These are phyloP conservation scores for Hypanus sabinus DNA, from an alignment of 2,113 vertebrate species.

Conservation along the genomic window DNA sequence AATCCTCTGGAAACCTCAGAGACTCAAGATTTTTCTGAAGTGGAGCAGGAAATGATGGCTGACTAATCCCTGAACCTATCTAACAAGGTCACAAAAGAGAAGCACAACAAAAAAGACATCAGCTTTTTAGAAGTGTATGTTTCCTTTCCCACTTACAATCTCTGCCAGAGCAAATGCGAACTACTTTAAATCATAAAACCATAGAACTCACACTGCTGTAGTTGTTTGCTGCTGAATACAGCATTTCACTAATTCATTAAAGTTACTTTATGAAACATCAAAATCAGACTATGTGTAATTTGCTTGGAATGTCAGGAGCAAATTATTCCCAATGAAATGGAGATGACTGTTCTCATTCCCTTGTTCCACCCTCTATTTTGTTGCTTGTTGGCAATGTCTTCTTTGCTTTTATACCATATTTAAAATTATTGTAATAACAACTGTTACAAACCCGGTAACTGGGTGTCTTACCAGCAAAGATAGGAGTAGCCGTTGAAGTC, in stretches of 20 bases:
- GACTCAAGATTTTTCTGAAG: not conserved
- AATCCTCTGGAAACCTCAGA: not conserved
- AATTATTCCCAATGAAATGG: no score
- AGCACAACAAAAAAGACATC: not conserved
- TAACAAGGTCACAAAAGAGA: not conserved
- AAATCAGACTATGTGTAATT: not conserved
- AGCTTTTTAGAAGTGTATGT: not conserved
- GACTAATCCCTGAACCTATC: not conserved
- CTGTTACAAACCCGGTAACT: no score
- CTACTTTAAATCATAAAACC: not conserved
- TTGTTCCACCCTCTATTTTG: no score
- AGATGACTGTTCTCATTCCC: no score
- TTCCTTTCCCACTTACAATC: no score
- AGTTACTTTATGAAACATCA: not conserved
- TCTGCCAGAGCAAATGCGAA: not conserved
- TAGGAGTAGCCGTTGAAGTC: no score
- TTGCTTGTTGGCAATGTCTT: no score
- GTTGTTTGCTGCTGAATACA: not conserved
- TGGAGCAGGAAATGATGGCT: not conserved
- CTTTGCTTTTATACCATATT: no score
- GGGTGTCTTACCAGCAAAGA: no score
- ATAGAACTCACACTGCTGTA: not conserved
- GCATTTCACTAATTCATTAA: constrained; percentile 1
- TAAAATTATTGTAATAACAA: no score
- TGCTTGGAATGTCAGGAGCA: not conserved